phyloP scores from a whole-genome alignment of 1,140 invertebrate genomes.

The Hestina assimilis region DNA sequence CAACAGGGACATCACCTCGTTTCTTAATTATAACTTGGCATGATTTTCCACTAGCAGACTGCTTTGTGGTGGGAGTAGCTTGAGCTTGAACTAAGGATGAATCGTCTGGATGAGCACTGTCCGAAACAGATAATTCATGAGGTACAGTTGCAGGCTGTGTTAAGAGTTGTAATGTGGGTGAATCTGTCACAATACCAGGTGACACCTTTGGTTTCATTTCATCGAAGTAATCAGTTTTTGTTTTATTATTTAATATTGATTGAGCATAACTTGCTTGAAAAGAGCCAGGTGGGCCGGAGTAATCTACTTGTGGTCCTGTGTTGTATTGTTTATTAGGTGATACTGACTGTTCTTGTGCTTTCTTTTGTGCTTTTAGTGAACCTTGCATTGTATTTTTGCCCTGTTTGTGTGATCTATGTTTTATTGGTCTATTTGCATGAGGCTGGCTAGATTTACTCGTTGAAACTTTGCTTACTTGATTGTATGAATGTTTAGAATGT shows the following conservation, averaged over 20 bases:
- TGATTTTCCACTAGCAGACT: constrained; percentile 51
- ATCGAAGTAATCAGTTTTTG: constrained; percentile 57
- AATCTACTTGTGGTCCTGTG: constrained; percentile 49
- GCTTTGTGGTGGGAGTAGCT: constrained; percentile 45
- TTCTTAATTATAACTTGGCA: constrained; percentile 72
- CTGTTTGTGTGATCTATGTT: constrained; percentile 52
- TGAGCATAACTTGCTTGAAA: constrained; percentile 75
- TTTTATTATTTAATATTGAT: constrained; percentile 59
- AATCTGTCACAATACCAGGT: constrained; percentile 54
- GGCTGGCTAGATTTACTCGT: constrained; percentile 66
- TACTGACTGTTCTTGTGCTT: constrained; percentile 47
- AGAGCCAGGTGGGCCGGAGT: constrained; percentile 54
- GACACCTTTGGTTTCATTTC: constrained; percentile 66
- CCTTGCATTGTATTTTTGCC: constrained; percentile 34
- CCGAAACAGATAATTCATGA: constrained; percentile 56
- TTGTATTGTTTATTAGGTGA: constrained; percentile 58
- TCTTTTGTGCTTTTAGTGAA: constrained; percentile 47
- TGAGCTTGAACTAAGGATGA: constrained; percentile 42
- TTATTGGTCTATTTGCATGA: constrained; percentile 40
- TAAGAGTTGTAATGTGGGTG: constrained; percentile 64
- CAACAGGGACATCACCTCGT: constrained; percentile 41
- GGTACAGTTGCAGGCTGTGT: constrained; percentile 61
- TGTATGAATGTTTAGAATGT: constrained; percentile 74
- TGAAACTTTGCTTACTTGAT: constrained; percentile 75
- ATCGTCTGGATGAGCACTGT: constrained; percentile 55